Base-by-base conservation (phyloP, 2,113 vertebrate species). In the Festucalex cinctus region DNA sequence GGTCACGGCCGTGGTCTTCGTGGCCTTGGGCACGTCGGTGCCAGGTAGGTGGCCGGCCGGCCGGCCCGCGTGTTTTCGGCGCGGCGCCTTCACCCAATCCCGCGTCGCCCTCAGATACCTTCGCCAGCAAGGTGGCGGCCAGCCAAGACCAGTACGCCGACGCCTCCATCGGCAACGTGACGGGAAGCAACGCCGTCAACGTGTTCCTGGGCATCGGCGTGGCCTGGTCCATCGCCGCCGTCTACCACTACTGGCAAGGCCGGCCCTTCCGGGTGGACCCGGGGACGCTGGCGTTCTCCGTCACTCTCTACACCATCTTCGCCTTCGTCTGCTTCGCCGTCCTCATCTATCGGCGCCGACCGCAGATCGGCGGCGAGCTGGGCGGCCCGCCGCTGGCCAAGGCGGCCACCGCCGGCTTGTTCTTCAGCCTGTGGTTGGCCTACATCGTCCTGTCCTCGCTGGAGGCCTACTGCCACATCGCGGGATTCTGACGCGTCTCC, bases 241-340 rank as follows among this genome's bases (percentile, higher is more conserved):
- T 99, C 83, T 96, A 95, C 88, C 96, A 98, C 0, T 88, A 91
- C 0, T 90, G 90, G 0, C 83, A 94, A 0, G 94, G 93, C 58
- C 76, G 93, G 65, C 61, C 87, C 51, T 99, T 99, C 87, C 83
- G 61, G 65, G 97, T 99, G 46, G 88, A 94, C 12, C 95, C 97
- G 0, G 97, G 97, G 69, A 98, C 94, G 0, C 88, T 99, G 76
- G 97, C 97, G 69, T 98, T 99, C 92, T 98, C 96, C 0, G 96
- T 99, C 89, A 99, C 97, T 8, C 93, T 99, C 88, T 99, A 97
- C 92, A 98, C 96, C 88, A 95, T 98, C 84, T 98, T 99, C 75
- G 97, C 97, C 90, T 96, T 99, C 81, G 91, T 99, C 85, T 95
- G 93, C 72, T 91, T 98, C 70, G 95, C 90, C 0, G 97, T 99